These are phyloP conservation scores for Diploscapter pachys DNA, from an alignment of 1,140 invertebrate species.

Conservation along the genomic window DNA sequence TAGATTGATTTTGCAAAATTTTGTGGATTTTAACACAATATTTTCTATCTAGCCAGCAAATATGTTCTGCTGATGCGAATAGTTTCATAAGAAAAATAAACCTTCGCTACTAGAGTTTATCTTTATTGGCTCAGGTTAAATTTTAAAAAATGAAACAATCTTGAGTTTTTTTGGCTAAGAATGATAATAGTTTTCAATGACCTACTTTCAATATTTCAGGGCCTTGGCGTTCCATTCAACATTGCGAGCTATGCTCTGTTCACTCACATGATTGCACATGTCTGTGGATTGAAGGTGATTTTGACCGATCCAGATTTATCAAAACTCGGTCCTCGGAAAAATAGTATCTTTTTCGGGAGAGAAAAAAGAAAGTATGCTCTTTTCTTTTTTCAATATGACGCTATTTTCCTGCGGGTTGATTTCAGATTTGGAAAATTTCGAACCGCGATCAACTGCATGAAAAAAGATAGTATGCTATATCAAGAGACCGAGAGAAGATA, in stretches of 20 bases:
- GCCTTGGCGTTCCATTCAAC: conserved; percentile 95
- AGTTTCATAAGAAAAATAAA: not conserved
- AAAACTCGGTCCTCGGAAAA: not conserved
- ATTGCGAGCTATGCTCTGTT: conserved; percentile 93
- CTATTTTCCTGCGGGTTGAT: too few relatives aligned
- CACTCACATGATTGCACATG: conserved; percentile 91
- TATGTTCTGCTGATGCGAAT: not conserved
- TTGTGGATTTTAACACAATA: too few relatives aligned
- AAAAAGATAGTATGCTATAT: too few relatives aligned
- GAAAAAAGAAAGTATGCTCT: too few relatives aligned
- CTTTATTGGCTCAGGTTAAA: not conserved
- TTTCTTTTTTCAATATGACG: too few relatives aligned
- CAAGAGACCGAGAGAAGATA: too few relatives aligned
- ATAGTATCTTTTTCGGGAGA: not conserved
- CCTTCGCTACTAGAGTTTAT: too few relatives aligned
- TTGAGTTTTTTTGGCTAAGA: not conserved
- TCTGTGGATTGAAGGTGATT: conserved; percentile 75
- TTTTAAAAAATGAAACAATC: not conserved
- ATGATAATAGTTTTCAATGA: not conserved
- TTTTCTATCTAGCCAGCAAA: not conserved
- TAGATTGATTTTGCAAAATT: not conserved
- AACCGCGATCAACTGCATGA: too few relatives aligned
- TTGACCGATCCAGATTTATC: not conserved
- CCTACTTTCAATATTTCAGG: conserved; percentile 61
- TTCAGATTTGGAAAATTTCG: too few relatives aligned